Evolutionary conservation across 2,113 vertebrate species (phyloP).

Genomic region (Scomber scombrus): DNA sequence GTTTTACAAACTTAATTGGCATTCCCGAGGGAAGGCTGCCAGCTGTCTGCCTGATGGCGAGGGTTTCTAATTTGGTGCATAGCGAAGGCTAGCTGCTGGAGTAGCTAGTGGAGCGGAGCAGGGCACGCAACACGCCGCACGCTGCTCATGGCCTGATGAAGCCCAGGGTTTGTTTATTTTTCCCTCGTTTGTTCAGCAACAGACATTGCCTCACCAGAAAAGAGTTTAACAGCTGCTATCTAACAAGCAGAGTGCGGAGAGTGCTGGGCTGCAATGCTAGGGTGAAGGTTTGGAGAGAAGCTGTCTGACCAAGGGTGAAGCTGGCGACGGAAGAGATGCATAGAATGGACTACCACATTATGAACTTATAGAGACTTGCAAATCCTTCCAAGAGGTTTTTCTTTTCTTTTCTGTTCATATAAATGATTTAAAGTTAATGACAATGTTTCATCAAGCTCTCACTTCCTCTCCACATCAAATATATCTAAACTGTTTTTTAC

Average conservation of each 20-base stretch:
- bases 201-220: slow-evolving; percentile 61
- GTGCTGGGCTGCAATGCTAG: slow-evolving; percentile 43
- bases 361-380: slow-evolving; percentile 17
- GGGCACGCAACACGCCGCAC: slow-evolving; percentile 57
- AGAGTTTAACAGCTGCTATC: slow-evolving; percentile 74
- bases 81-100: slow-evolving; percentile 77
- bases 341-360: slow-evolving; percentile 28
- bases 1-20: slow-evolving; percentile 91
- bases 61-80: slow-evolving; percentile 85
- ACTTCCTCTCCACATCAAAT: background rate
- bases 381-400: background rate
- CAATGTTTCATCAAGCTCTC: slow-evolving; percentile 32
- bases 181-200: slow-evolving; percentile 78
- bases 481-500: slow-evolving; percentile 14
- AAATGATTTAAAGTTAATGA: slow-evolving; percentile 52
- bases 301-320: slow-evolving; percentile 47
- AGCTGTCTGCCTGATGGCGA: slow-evolving; percentile 88
- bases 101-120: slow-evolving; percentile 76
- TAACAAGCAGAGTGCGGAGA: slow-evolving; percentile 68
- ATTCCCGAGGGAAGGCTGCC: slow-evolving; percentile 84
- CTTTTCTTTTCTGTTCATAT: slow-evolving; percentile 4
- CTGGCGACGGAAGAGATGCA: slow-evolving; percentile 24
- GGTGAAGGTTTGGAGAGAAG: slow-evolving; percentile 43
- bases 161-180: slow-evolving; percentile 79
- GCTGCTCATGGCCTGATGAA: slow-evolving; percentile 68